A percentile compares a stretch with the other conserved stretches of the same genome.
phyloP scores from a whole-genome alignment of 2,888 invertebrate genomes.

The Euspilapteryx auroguttella region DNA sequence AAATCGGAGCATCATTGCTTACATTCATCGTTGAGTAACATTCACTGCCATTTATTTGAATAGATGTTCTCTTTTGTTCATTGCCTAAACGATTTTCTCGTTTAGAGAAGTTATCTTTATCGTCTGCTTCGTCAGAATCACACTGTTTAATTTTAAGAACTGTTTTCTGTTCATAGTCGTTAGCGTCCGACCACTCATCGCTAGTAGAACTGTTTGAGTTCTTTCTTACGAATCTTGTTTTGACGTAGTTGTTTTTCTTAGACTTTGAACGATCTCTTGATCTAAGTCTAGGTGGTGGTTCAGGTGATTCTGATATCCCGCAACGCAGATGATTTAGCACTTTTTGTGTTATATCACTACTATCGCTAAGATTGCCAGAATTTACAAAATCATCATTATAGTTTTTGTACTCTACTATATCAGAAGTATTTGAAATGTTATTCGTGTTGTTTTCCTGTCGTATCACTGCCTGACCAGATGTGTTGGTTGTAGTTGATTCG shows the following conservation, averaged over 20 bases:
- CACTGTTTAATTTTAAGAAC: conserved; percentile 43
- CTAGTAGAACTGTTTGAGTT: conserved; percentile 50
- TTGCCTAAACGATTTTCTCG: conserved; percentile 24
- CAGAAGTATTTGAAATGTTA: background rate
- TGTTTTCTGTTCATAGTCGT: conserved; percentile 49
- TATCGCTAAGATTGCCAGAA: conserved; percentile 39
- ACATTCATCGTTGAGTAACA: conserved; percentile 77
- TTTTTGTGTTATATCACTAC: conserved; percentile 42
- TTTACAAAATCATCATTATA: conserved; percentile 14
- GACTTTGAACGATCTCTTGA: conserved; percentile 32
- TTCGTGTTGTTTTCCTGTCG: background rate
- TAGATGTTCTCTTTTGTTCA: conserved; percentile 66
- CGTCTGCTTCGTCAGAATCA: conserved; percentile 48
- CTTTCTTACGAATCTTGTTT: conserved; percentile 47
- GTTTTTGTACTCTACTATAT: background rate
- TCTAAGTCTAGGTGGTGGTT: conserved; percentile 48
- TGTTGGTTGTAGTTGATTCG: conserved; percentile 17
- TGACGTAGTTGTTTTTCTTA: conserved; percentile 52
- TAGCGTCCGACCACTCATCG: conserved; percentile 53
- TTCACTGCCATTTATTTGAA: conserved; percentile 73
- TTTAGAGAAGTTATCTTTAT: conserved; percentile 17
- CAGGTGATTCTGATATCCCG: conserved; percentile 45
- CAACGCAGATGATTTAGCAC: conserved; percentile 38
- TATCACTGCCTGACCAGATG: background rate
- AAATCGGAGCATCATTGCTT: conserved; percentile 67